Conservation (phyloP, 2,888 invertebrate genomes). For the Hirtodrosophila confusa region DNA sequence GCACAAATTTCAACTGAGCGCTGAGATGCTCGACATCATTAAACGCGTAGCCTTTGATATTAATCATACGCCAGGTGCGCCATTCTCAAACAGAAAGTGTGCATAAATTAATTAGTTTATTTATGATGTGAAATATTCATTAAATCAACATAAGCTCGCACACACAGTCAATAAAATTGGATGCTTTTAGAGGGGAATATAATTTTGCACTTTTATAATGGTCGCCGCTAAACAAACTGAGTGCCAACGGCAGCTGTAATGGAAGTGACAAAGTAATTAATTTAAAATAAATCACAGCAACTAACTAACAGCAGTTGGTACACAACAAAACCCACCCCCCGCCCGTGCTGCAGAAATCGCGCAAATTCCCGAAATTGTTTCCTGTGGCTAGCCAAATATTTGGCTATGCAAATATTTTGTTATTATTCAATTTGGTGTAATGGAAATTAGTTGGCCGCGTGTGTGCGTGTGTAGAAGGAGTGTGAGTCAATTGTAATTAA, state of each 20-base stretch:
- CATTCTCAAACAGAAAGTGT: slow-evolving; percentile 17
- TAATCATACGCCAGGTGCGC: slow-evolving; percentile 74
- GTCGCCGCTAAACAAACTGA: slow-evolving; percentile 4
- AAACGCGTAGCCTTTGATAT: slow-evolving; percentile 45
- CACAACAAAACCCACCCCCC: slow-evolving; percentile 1
- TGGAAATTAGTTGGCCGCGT: slow-evolving; percentile 24
- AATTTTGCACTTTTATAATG: not conserved
- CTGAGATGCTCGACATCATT: slow-evolving; percentile 24
- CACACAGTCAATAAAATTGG: slow-evolving; percentile 8
- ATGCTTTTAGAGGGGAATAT: not conserved
- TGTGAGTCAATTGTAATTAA: slow-evolving; percentile 52
- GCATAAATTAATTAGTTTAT: slow-evolving; percentile 70
- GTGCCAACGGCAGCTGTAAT: slow-evolving; percentile 51
- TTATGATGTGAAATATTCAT: slow-evolving; percentile 68
- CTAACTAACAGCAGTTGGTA: slow-evolving; percentile 27
- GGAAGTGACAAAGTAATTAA: slow-evolving; percentile 68
- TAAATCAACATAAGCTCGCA: slow-evolving; percentile 54
- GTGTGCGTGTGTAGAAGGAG: not conserved
- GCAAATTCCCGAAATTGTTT: slow-evolving; percentile 33
- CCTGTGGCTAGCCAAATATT: slow-evolving; percentile 51
- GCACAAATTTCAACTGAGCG: slow-evolving; percentile 13
- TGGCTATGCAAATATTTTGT: slow-evolving; percentile 62
- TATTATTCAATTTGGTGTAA: slow-evolving; percentile 54
- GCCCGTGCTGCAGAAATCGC: not conserved
- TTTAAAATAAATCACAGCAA: slow-evolving; percentile 57